Evolutionary conservation across 2,888 invertebrate genomes (phyloP), one percentile per base, ranked within the genome.

Genomic region (Thymelicus acteon): DNA sequence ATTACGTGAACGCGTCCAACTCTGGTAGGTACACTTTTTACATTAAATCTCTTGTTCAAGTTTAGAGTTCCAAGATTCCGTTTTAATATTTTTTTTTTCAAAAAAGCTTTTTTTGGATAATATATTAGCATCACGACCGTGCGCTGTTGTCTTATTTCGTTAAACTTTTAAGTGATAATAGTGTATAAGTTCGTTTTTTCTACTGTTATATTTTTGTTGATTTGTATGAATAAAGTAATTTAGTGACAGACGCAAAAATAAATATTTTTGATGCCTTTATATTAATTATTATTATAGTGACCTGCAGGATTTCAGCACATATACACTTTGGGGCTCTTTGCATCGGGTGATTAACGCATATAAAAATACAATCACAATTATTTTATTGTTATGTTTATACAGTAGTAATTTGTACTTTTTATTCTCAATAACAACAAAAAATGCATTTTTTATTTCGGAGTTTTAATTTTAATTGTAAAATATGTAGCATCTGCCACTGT

Each of bases 121-220:
- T 62, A 48, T 48, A 62, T 48, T 37, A 24, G 31, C 37, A 3
- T 47, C n/a, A n/a, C 61, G 61, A 13, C 39, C 12, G 61, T 64
- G 12, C 19, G 64, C 19, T 39, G 24, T 12, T 13, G 61, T 47
- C 15, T 37, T n/a, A 13, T 64, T 64, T 48, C 48, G 40, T 54
- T 54, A 52, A 64, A 54, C 24, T 24, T 52, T 54, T 73, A 60
- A 75, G 73, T 73, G 72, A 75, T 71, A 64, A 48, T 76, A 76
- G 76, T 40, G 72, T 73, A 72, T 75, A 78, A 74, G 66, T 73
- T 73, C 64, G 65, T 72, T 73, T 72, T 71, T 72, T 72, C 62
- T 75, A 72, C 70, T 74, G 71, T 69, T 74, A 72, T 73, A 72
- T 72, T 74, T 74, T 74, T 75, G 71, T 73, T 75, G 71, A 73